Conservation (phyloP, 2,113 vertebrate genomes). For the Tautogolabrus adspersus region DNA sequence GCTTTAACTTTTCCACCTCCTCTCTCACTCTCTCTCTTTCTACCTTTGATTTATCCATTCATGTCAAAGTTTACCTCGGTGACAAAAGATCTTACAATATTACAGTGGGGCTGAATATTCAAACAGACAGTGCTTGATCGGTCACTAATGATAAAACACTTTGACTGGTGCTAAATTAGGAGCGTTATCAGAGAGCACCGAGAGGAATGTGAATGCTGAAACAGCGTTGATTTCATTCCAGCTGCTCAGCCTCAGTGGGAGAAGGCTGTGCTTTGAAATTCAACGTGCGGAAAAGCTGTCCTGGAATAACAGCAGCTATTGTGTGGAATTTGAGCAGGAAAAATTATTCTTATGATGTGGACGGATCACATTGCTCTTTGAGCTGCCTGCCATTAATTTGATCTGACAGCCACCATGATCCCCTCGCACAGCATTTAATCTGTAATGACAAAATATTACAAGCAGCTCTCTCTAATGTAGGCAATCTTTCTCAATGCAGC, state of each 20-base stretch:
- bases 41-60: not conserved
- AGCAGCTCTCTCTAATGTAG: slow-evolving; percentile 34
- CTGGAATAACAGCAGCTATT: slow-evolving; percentile 64
- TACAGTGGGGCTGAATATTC: slow-evolving; percentile 37
- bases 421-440: slow-evolving; percentile 50
- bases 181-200: slow-evolving; percentile 35
- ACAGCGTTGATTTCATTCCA: slow-evolving; percentile 42
- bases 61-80: slow-evolving; percentile 25
- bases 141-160: slow-evolving; percentile 59
- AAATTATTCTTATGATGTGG: slow-evolving; percentile 35
- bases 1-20: not conserved
- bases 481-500: slow-evolving; percentile 22
- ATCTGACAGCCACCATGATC: slow-evolving; percentile 50
- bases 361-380: slow-evolving; percentile 39
- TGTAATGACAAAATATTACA: slow-evolving; percentile 65
- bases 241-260: slow-evolving; percentile 37
- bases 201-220: slow-evolving; percentile 24
- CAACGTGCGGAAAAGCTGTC: slow-evolving; percentile 41
- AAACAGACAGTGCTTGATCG: slow-evolving; percentile 47
- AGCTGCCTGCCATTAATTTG: slow-evolving; percentile 58
- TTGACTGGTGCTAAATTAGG: slow-evolving; percentile 57
- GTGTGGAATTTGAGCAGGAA: slow-evolving; percentile 42
- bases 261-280: slow-evolving; percentile 41
- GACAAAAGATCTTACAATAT: slow-evolving; percentile 20
- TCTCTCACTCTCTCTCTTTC: not conserved